phyloP scores from a whole-genome alignment of 2,888 invertebrate species.

The Pheosia tremula region DNA sequence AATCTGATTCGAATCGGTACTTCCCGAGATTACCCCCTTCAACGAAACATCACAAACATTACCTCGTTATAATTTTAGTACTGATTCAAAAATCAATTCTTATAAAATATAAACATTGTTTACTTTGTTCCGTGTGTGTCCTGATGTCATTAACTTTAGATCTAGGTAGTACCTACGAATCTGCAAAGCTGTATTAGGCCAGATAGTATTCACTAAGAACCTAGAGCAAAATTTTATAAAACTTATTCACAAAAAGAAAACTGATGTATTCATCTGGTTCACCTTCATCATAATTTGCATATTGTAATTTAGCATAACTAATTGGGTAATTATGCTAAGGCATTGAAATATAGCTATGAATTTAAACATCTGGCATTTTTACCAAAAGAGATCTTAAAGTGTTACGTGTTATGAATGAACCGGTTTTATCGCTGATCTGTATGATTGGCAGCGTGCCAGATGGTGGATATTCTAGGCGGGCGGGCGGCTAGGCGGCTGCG shows the following conservation, averaged over 20 bases:
- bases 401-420: conserved; percentile 70
- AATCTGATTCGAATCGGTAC: too few relatives aligned
- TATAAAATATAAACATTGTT: too few relatives aligned
- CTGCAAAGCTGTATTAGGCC: too few relatives aligned
- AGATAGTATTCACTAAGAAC: too few relatives aligned
- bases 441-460: conserved; percentile 71
- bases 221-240: too few relatives aligned
- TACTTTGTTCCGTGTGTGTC: too few relatives aligned
- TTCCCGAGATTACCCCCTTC: too few relatives aligned
- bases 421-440: conserved; percentile 53
- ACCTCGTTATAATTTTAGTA: too few relatives aligned
- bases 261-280: background rate
- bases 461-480: conserved; percentile 71
- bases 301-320: conserved; percentile 20
- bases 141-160: too few relatives aligned
- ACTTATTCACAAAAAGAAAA: background rate
- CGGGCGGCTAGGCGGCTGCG: conserved; percentile 61
- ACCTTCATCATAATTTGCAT: conserved; percentile 8
- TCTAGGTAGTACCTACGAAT: too few relatives aligned
- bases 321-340: conserved; percentile 9
- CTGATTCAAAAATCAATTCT: too few relatives aligned
- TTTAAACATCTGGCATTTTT: conserved; percentile 4
- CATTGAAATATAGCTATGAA: background rate
- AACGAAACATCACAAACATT: too few relatives aligned
- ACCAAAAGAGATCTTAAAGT: conserved; percentile 17